Evolutionary conservation across 2,888 invertebrate species (phyloP).

Genomic region (Nezara viridula): DNA sequence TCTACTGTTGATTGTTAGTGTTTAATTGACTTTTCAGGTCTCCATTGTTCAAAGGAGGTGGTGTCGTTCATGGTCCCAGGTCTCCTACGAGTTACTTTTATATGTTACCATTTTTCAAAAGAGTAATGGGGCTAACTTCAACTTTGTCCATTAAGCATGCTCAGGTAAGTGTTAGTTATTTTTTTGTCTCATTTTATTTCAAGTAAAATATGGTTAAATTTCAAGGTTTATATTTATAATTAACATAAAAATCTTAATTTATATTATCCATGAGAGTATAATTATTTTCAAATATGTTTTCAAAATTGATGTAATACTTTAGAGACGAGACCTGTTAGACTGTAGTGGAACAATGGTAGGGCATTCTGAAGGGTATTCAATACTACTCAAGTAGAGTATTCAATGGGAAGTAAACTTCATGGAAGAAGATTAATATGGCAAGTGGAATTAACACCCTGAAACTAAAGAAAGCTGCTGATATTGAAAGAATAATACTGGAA

Average conservation of each 20-base stretch:
- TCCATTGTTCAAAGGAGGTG: slow-evolving; percentile 85
- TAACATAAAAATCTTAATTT: neutral
- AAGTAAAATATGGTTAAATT: neutral
- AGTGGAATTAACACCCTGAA: too few relatives aligned
- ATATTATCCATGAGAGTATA: neutral
- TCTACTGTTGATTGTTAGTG: neutral
- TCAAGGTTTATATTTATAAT: neutral
- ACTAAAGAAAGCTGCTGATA: too few relatives aligned
- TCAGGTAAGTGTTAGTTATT: slow-evolving; percentile 70
- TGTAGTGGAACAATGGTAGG: too few relatives aligned
- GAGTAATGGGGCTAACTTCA: slow-evolving; percentile 85
- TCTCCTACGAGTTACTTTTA: slow-evolving; percentile 92
- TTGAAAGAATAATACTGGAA: too few relatives aligned
- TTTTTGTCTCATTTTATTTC: neutral
- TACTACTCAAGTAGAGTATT: too few relatives aligned
- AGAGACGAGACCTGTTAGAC: too few relatives aligned
- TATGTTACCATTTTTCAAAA: slow-evolving; percentile 86
- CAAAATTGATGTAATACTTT: too few relatives aligned
- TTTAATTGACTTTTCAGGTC: slow-evolving; percentile 72
- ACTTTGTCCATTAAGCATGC: slow-evolving; percentile 92
- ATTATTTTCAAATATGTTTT: neutral
- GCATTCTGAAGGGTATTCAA: too few relatives aligned
- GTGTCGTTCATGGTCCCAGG: slow-evolving; percentile 89
- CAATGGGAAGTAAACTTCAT: too few relatives aligned
- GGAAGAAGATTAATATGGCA: too few relatives aligned